Evolutionary conservation across 2,888 invertebrate species (phyloP), one percentile per base, ranked within the genome.

Genomic region (Hirtodrosophila trivittata): DNA sequence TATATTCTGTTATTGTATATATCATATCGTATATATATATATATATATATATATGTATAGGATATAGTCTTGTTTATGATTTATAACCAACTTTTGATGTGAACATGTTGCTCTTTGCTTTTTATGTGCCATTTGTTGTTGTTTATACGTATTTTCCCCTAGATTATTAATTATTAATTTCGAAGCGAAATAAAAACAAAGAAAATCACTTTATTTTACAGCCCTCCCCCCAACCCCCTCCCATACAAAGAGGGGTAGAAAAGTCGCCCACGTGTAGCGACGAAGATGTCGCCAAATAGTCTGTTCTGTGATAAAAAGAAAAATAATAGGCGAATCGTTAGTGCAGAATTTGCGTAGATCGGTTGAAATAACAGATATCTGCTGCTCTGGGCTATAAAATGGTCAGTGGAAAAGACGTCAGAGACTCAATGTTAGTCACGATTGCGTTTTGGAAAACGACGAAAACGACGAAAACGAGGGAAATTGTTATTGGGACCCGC

Each of bases 51-150:
- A 46, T 80, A n/a, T 28, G 9, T 28, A n/a, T 28, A n/a, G 14
- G 51, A 37, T 64, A 32, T 63, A n/a, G n/a, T n/a, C n/a, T 54
- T 51, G 52, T 51, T 56, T 69, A 59, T 87, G 86, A 84, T 87
- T 87, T 84, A 83, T 80, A 37, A 32, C 21, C 60, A 46, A 58
- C 74, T 71, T 86, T 84, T 84, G 84, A 84, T 83, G 80, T 78
- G 70, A 64, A 66, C 59, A 73, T 63, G 58, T 73, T 73, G 57
- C 43, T 52, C 45, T 64, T 59, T 66, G 55, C 49, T 68, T 86
- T 77, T 77, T 54, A 81, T 87, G 63, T 67, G 64, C 68, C 76
- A 75, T 69, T 70, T 74, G 64, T 64, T 64, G 50, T 62, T 35
- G 14, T 35, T 32, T 21, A 21, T 3, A 21, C 18, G 18, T 21